Conservation (phyloP, 2,113 vertebrate species). For the Amblyornis subalaris region DNA sequence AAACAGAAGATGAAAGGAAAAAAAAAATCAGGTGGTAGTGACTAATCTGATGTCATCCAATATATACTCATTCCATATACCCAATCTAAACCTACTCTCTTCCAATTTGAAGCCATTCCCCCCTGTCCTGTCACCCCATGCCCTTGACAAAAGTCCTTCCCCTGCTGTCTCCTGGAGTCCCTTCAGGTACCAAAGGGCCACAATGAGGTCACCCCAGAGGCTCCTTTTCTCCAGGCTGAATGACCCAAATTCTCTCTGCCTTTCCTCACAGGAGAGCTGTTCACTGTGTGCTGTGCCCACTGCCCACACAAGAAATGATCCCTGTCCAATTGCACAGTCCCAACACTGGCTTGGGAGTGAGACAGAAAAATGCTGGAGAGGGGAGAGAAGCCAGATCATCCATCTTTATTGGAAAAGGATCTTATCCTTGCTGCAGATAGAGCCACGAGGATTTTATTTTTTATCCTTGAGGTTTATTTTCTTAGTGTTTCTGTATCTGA, state of each 20-base stretch:
- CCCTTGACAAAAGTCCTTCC: not conserved
- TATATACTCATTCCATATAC: no score
- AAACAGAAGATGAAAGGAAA: not conserved
- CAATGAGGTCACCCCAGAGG: not conserved
- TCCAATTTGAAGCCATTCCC: not conserved
- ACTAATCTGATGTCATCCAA: not conserved
- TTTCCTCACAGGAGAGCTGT: not conserved
- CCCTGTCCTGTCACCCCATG: not conserved
- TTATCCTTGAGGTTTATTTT: not conserved
- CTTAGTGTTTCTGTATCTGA: not conserved
- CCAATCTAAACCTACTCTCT: not conserved
- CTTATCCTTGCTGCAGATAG: not conserved
- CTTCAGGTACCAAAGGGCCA: not conserved
- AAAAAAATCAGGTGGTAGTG: not conserved
- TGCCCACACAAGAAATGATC: not conserved
- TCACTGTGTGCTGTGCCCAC: not conserved
- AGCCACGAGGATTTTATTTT: not conserved
- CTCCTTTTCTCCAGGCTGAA: not conserved
- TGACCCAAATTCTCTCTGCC: not conserved
- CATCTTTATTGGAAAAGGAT: not conserved
- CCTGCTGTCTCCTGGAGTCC: not conserved
- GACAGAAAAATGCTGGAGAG: not conserved
- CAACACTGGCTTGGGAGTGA: not conserved
- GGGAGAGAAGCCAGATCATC: not conserved
- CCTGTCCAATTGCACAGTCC: fast-evolving